These are phyloP conservation scores for Megaleporinus macrocephalus DNA, from an alignment of 2,113 vertebrate genomes.

Conservation along the genomic window DNA sequence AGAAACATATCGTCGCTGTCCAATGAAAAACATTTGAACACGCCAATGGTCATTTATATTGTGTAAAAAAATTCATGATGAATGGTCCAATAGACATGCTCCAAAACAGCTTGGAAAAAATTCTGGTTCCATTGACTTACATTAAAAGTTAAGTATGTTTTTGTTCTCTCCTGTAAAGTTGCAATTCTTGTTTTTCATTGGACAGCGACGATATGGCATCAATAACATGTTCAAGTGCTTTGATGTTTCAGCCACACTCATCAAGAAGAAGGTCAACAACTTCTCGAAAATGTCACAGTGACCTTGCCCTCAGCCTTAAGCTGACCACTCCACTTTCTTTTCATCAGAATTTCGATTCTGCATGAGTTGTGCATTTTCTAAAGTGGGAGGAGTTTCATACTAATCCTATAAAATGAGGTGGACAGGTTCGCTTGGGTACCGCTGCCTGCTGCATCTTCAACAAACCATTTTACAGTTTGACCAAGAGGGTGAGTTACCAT, in stretches of 20 bases:
- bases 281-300: conserved; percentile 2
- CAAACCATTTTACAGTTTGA: conserved; percentile 11
- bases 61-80: too few relatives aligned
- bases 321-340: background rate
- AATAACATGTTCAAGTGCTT: too few relatives aligned
- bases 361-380: conserved; percentile 1
- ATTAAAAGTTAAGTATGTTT: too few relatives aligned
- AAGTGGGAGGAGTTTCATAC: conserved; percentile 32
- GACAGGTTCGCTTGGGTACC: background rate
- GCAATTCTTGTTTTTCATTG: too few relatives aligned
- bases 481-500: conserved; percentile 27
- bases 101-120: too few relatives aligned
- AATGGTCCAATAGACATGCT: too few relatives aligned
- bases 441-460: conserved; percentile 17
- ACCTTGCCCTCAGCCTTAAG: background rate
- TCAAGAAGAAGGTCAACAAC: conserved; percentile 2
- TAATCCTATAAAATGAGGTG: conserved; percentile 30
- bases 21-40: too few relatives aligned
- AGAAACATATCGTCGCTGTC: too few relatives aligned
- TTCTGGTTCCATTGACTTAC: too few relatives aligned
- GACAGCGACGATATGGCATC: too few relatives aligned
- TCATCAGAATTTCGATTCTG: conserved; percentile 8
- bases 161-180: too few relatives aligned
- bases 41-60: too few relatives aligned
- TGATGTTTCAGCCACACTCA: background rate